Conservation (phyloP, 2,888 invertebrate genomes). For the Plemyria rubiginata region DNA sequence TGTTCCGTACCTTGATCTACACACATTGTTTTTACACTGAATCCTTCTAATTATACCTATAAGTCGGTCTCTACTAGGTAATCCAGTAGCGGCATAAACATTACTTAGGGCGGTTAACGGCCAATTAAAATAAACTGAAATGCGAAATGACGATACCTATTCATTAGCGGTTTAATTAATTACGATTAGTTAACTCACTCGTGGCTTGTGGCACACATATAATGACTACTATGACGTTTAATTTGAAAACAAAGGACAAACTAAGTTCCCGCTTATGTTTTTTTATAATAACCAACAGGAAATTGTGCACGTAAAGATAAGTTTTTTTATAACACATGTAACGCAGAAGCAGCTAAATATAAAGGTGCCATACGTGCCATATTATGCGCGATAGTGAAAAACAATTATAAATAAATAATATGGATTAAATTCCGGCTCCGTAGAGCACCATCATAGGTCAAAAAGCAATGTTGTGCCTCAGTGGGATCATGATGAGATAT, state of each 20-base stretch:
- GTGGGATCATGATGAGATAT: too few relatives aligned
- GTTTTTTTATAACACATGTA: conserved; percentile 2
- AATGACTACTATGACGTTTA: conserved; percentile 10
- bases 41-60: not conserved
- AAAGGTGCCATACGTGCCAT: too few relatives aligned
- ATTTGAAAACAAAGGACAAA: conserved; percentile 20
- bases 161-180: conserved; percentile 37
- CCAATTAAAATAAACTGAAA: conserved; percentile 41
- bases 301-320: conserved; percentile 8
- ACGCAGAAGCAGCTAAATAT: too few relatives aligned
- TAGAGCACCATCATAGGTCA: too few relatives aligned
- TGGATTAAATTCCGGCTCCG: too few relatives aligned
- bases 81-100: conserved; percentile 26
- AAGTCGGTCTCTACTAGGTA: conserved; percentile 2
- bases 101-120: conserved; percentile 28
- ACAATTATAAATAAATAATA: too few relatives aligned
- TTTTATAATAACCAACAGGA: conserved; percentile 11
- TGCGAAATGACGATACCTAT: conserved; percentile 34
- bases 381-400: too few relatives aligned
- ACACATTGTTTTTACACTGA: not conserved
- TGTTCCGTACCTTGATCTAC: not conserved
- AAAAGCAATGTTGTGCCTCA: too few relatives aligned
- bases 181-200: conserved; percentile 35
- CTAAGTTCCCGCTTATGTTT: conserved; percentile 5
- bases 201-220: conserved; percentile 22